Evolutionary conservation across 2,888 invertebrate species (phyloP), one percentile per base, ranked within the genome.

Genomic region (Noctuana brunneofusca): DNA sequence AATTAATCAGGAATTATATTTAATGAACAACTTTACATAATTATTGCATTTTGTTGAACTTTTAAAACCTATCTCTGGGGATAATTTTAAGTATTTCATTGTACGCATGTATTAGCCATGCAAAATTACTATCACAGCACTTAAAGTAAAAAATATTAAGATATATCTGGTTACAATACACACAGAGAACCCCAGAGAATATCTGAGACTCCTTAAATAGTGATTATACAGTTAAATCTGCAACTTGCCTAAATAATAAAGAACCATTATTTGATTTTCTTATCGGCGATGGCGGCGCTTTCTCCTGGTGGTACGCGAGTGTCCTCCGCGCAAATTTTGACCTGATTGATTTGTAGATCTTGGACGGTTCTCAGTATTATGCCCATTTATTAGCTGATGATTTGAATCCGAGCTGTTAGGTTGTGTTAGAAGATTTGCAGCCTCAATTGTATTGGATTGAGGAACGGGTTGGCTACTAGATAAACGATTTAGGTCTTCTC

Each of bases 81-180:
- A 59, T 27, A 75, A 67, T 64, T 73, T 78, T 75, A 78, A 78
- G 74, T 77, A 77, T 71, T 76, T 71, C 64, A 75, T 71, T 73
- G 71, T 66, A 76, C 75, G 79, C 81, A 83, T 75, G 72, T 76
- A 75, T 68, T 68, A 71, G 74, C 75, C 81, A 78, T 74, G 72
- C 74, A 75, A 74, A 74, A 79, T 70, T 72, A 69, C 79, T 87
- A 89, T 89, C 89, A 89, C 89, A 89, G 89, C 87, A 87, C 85
- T 89, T 48, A 24, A 48, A 46, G 22, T 80, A 75, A 82, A 79
- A 81, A 81, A 58, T 50, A 43, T 32, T 27, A 58, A 16, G 14
- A 84, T 79, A 72, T 64, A 58, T 49, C 74, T 80, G 84, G 81
- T 76, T 81, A 85, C 79, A 75, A 72, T 66, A 71, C 72, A 71